Base-by-base conservation (phyloP, 2,113 vertebrate genomes). In the Chaenogobius annularis region DNA sequence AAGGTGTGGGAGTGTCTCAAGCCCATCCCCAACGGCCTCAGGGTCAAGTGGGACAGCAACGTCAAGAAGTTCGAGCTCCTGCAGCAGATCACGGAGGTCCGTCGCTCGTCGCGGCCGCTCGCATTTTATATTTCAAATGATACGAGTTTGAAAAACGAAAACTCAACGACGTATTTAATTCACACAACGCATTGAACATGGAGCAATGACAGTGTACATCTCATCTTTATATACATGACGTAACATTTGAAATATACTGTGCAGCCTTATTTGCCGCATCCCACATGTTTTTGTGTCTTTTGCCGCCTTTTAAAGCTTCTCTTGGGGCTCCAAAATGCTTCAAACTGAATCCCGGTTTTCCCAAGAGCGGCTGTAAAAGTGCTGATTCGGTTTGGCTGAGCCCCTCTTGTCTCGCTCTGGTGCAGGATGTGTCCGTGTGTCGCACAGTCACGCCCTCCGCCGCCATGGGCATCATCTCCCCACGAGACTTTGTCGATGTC, bases 401-500 rank as follows among this genome's bases (percentile, higher is more conserved):
- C 70, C 67, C 74, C 26, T 31, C 26, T 31, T 82, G 66, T 82
- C 74, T 84, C 83, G 56, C 47, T 23, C 43, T 82, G 52, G 84
- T 20, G 1, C 23, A 99, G 97, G 89, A 91, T 1, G 26, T 96
- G 26, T 93, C 92, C 0, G 48, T 99, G 2, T 95, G 93, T 89
- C 91, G 96, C 80, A 98, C 96, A 0, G 87, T 95, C 48, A 98
- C 97, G 0, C 94, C 96, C 6, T 95, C 97, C 0, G 96, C 95
- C 8, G 95, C 94, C n/a, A 96, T 98, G 97, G 96, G 92, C 20
- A 90, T 97, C 64, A 98, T 99, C 71, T 95, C 98, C 11, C 96
- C 97, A 35, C 92, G 97, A 81, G 97, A 98, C 73, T 98, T 99
- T 78, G 94, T 98, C 68, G 98, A 99, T 79, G 92, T 97, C 52